These are phyloP conservation scores for Malurus leucopterus DNA, from an alignment of 2,797 vertebrate genomes.

Conservation along the genomic window DNA sequence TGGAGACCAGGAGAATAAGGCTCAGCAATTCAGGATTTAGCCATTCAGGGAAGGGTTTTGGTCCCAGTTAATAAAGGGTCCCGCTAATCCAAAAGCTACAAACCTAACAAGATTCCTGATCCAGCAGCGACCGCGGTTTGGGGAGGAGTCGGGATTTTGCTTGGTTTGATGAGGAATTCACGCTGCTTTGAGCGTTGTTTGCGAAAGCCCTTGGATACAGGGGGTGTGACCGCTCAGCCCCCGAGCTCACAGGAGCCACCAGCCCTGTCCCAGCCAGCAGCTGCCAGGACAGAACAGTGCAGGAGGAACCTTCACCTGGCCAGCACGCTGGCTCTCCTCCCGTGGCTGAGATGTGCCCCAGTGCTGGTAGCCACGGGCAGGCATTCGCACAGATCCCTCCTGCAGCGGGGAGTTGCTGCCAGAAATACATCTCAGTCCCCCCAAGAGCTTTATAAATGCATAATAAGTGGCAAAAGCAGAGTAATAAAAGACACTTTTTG, in stretches of 20 bases:
- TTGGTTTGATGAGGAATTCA: not conserved
- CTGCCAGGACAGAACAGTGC: not conserved
- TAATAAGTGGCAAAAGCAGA: not conserved
- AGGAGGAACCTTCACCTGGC: not conserved
- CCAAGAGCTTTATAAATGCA: not conserved
- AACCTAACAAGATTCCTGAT: constrained; percentile 31
- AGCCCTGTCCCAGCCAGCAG: not conserved
- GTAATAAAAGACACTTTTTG: not conserved
- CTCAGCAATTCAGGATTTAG: constrained; percentile 49
- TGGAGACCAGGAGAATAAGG: constrained; percentile 45
- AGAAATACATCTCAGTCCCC: not conserved
- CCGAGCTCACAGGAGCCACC: not conserved
- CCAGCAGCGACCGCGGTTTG: not conserved
- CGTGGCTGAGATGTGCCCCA: not conserved
- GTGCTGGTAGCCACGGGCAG: not conserved
- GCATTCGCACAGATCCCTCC: not conserved
- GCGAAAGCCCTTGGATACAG: not conserved
- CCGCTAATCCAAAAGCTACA: constrained; percentile 41
- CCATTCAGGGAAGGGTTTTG: constrained; percentile 26
- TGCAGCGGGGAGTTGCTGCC: not conserved
- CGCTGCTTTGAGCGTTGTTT: constrained; percentile 1
- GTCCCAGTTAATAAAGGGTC: constrained; percentile 34
- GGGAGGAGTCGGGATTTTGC: not conserved
- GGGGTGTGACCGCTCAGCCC: not conserved
- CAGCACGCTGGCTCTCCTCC: not conserved